These are phyloP conservation scores for Pollachius pollachius DNA, from an alignment of 2,113 vertebrate species.

Conservation along the genomic window DNA sequence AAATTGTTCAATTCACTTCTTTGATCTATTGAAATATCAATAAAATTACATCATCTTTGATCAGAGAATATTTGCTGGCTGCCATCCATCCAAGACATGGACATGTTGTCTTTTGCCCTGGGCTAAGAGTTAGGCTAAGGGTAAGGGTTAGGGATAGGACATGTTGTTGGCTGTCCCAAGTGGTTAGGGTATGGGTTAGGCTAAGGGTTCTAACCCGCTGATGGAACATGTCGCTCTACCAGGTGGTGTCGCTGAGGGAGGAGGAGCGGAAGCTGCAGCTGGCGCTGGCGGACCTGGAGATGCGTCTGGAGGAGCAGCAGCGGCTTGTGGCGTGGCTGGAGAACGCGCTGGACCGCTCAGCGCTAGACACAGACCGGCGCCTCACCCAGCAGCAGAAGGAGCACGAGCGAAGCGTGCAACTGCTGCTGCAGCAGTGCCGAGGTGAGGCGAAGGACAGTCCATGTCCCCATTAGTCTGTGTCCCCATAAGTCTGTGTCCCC, in stretches of 20 bases:
- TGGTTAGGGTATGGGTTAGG: too few species aligned
- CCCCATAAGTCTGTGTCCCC: too few species aligned
- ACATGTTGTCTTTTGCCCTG: too few species aligned
- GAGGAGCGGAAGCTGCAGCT: slow-evolving; percentile 92
- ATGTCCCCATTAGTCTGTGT: too few species aligned
- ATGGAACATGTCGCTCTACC: slow-evolving; percentile 51
- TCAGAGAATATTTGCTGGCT: too few species aligned
- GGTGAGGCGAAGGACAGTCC: slow-evolving; percentile 59
- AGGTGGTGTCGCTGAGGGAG: slow-evolving; percentile 95
- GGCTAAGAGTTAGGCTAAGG: too few species aligned
- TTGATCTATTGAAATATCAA: neutral
- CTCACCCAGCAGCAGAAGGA: slow-evolving; percentile 95
- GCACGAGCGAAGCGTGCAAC: slow-evolving; percentile 87
- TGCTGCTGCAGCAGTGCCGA: slow-evolving; percentile 89
- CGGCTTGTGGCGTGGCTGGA: slow-evolving; percentile 87
- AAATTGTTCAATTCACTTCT: too few species aligned
- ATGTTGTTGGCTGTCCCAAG: too few species aligned
- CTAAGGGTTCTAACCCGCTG: too few species aligned
- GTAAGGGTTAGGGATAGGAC: too few species aligned
- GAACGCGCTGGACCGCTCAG: slow-evolving; percentile 86
- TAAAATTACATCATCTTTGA: neutral
- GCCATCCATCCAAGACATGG: too few species aligned
- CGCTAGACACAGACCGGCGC: slow-evolving; percentile 88
- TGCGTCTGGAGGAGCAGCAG: slow-evolving; percentile 93
- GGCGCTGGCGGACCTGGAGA: slow-evolving; percentile 87